Conservation (phyloP, 2,888 invertebrate genomes). For the Glomeris marginata region DNA sequence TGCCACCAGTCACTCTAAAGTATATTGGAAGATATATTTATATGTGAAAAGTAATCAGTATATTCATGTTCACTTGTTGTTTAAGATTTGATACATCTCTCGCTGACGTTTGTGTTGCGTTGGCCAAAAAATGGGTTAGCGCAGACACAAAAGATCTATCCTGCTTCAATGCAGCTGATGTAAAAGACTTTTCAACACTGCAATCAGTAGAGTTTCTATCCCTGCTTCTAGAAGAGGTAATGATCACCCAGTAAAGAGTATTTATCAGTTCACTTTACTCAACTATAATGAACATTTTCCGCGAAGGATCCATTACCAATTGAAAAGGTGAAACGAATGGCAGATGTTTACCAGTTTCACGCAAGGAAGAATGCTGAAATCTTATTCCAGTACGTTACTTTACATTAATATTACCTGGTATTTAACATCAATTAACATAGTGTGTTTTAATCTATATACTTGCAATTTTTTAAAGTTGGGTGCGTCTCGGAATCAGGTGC, state of each 20-base stretch:
- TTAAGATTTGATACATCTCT: slow-evolving; percentile 51
- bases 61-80: background rate
- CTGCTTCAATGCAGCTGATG: slow-evolving; percentile 38
- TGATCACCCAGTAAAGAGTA: background rate
- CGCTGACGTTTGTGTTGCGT: slow-evolving; percentile 41
- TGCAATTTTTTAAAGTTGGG: slow-evolving; percentile 63
- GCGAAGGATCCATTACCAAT: slow-evolving; percentile 35
- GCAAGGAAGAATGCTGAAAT: slow-evolving; percentile 62
- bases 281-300: slow-evolving; percentile 10
- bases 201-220: slow-evolving; percentile 55
- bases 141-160: slow-evolving; percentile 25
- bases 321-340: slow-evolving; percentile 43
- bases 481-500: slow-evolving; percentile 59
- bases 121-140: slow-evolving; percentile 42
- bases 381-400: slow-evolving; percentile 35
- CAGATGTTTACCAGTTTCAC: slow-evolving; percentile 47
- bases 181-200: slow-evolving; percentile 41
- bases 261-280: background rate
- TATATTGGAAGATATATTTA: slow-evolving; percentile 32
- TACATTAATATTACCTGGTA: slow-evolving; percentile 4
- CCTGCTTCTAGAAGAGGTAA: slow-evolving; percentile 40
- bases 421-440: too few species aligned
- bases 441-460: too few species aligned
- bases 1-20: slow-evolving; percentile 74
- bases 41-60: background rate